Evolutionary conservation across 2,113 vertebrate genomes (phyloP).

Genomic region (Hippocampus guttulatus): DNA sequence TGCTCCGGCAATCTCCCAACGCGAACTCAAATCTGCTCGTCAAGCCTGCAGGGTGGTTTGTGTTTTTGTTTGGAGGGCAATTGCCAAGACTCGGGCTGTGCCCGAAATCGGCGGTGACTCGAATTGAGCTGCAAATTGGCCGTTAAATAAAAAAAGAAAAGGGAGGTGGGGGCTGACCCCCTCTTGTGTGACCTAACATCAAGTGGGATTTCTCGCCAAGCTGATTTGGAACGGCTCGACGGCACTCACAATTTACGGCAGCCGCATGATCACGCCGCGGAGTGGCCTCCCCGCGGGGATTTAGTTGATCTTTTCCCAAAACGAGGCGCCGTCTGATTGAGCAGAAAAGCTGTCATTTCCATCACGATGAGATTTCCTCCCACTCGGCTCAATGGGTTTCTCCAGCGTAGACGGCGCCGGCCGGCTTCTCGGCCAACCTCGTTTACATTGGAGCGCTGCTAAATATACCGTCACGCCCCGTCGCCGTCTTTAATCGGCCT

Average conservation of each 20-base stretch:
- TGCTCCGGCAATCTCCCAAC: slow-evolving; percentile 4
- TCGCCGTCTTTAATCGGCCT: slow-evolving; percentile 51
- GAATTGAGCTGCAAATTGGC: no score
- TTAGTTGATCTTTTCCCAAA: neutral
- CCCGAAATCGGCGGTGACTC: no score
- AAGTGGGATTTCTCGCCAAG: neutral
- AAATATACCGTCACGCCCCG: slow-evolving; percentile 26
- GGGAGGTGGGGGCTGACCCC: no score
- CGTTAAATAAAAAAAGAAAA: no score
- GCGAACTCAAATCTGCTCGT: slow-evolving; percentile 32
- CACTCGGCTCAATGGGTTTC: neutral
- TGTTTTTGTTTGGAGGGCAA: neutral
- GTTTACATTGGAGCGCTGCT: slow-evolving; percentile 13
- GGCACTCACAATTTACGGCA: neutral
- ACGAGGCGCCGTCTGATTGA: slow-evolving; percentile 12
- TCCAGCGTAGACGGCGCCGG: neutral
- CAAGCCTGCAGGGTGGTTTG: neutral
- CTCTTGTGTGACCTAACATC: neutral
- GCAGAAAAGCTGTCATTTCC: slow-evolving; percentile 29
- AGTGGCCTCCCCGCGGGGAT: slow-evolving; percentile 4
- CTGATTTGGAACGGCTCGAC: neutral
- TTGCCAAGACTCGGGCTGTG: no score
- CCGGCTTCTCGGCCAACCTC: neutral
- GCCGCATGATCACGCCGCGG: slow-evolving; percentile 1
- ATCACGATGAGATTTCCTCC: slow-evolving; percentile 17